Conservation (phyloP, 30 jellyfish, hydroid and myxozoan species). For the Rhopilema esculentum region DNA sequence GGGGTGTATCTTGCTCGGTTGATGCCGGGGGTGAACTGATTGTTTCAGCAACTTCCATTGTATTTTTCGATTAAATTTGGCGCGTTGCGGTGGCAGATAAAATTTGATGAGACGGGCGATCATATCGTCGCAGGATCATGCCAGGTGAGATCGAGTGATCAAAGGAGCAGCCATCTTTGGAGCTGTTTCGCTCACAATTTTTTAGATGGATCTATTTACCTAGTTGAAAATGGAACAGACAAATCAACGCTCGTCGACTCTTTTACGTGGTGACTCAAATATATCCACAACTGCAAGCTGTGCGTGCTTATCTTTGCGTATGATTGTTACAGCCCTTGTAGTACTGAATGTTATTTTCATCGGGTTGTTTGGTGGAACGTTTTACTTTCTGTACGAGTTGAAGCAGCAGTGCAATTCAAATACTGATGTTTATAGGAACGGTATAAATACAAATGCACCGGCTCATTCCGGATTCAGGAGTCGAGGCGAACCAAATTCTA, state of each 20-base stretch:
- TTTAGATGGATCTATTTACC: not conserved
- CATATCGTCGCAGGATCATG: not conserved
- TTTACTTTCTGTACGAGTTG: slow-evolving; percentile 1
- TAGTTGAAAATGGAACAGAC: not conserved
- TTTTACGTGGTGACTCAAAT: slow-evolving; percentile 26
- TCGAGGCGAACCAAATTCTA: not conserved
- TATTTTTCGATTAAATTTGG: slow-evolving; percentile 53
- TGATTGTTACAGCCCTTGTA: not conserved
- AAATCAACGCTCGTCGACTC: not conserved
- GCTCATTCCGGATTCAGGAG: not conserved
- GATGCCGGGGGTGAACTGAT: slow-evolving; percentile 44
- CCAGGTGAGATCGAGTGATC: not conserved
- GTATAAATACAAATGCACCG: not conserved
- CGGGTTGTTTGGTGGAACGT: not conserved
- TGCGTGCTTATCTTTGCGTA: not conserved
- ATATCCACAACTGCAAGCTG: not conserved
- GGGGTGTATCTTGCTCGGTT: slow-evolving; percentile 19
- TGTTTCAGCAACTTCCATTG: slow-evolving; percentile 17
- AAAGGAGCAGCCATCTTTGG: not conserved
- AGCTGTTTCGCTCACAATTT: not conserved
- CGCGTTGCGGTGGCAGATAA: slow-evolving; percentile 58
- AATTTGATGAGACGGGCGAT: slow-evolving; percentile 37
- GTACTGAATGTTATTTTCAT: slow-evolving; percentile 6
- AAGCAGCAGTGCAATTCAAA: not conserved
- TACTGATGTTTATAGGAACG: not conserved